phyloP scores from a whole-genome alignment of 2,888 invertebrate genomes.

The Chrysolina haemoptera region DNA sequence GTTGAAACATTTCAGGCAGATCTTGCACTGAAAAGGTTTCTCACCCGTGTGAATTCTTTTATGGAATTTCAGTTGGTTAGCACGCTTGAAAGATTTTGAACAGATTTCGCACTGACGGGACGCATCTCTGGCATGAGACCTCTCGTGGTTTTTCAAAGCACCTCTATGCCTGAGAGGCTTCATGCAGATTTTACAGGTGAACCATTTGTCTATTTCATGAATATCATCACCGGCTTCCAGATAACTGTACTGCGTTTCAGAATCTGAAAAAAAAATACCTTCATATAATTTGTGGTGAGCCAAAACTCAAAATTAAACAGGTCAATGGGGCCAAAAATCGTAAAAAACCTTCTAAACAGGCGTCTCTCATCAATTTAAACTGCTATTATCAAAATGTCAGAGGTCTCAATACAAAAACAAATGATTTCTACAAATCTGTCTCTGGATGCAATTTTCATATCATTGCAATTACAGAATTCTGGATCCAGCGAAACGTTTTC shows the following conservation, averaged over 20 bases:
- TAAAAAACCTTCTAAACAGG: background rate
- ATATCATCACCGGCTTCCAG: background rate
- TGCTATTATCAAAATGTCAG: no score
- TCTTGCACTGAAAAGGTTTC: background rate
- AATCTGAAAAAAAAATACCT: background rate
- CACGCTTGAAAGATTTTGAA: background rate
- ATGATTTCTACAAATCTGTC: no score
- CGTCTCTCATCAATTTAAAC: no score
- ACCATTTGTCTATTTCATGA: background rate
- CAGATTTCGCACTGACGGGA: background rate
- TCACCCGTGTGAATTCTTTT: background rate
- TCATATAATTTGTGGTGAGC: no score
- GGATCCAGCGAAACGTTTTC: no score
- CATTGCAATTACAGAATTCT: no score
- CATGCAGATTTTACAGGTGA: background rate
- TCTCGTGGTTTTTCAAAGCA: background rate
- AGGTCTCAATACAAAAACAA: no score
- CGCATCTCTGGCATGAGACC: background rate
- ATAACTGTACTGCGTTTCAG: background rate
- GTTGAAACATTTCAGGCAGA: background rate
- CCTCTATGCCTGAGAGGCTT: background rate
- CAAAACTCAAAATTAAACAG: no score
- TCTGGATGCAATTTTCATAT: no score
- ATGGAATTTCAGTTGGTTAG: background rate
- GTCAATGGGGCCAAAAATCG: no score